These are phyloP conservation scores for Halcyon malimbica DNA, from an alignment of 2,113 vertebrate genomes.

Conservation along the genomic window DNA sequence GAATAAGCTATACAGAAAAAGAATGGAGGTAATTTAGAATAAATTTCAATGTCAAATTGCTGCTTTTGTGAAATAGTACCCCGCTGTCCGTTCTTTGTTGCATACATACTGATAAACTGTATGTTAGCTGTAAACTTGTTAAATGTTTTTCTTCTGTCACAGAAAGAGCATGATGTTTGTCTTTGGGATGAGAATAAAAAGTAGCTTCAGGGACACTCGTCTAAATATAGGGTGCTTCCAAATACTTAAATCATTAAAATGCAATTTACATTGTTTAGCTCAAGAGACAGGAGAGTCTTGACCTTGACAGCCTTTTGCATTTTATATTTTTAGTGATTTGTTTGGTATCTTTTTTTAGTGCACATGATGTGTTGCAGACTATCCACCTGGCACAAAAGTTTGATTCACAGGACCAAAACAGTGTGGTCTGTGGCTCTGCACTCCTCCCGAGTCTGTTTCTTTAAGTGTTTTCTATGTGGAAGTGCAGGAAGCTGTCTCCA, in stretches of 20 bases:
- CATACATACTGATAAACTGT: background rate
- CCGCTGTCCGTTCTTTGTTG: background rate
- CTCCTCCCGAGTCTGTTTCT: background rate
- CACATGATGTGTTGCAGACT: background rate
- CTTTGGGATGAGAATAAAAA: background rate
- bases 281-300: background rate
- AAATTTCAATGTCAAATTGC: background rate
- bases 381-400: background rate
- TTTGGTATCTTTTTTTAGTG: background rate
- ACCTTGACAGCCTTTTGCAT: background rate
- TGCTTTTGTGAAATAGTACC: background rate
- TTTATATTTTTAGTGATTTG: background rate
- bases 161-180: background rate
- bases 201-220: background rate
- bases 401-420: background rate
- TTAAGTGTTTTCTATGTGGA: background rate
- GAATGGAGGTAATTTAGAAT: background rate
- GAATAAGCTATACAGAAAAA: background rate
- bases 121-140: background rate
- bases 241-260: background rate
- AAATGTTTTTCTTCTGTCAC: background rate
- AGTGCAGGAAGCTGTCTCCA: background rate
- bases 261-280: background rate
- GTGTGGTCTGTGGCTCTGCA: background rate
- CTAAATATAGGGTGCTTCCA: background rate